Evolutionary conservation across 2,797 vertebrate species (phyloP), one percentile per base, ranked within the genome.

Genomic region (Tiaroga cobitis): DNA sequence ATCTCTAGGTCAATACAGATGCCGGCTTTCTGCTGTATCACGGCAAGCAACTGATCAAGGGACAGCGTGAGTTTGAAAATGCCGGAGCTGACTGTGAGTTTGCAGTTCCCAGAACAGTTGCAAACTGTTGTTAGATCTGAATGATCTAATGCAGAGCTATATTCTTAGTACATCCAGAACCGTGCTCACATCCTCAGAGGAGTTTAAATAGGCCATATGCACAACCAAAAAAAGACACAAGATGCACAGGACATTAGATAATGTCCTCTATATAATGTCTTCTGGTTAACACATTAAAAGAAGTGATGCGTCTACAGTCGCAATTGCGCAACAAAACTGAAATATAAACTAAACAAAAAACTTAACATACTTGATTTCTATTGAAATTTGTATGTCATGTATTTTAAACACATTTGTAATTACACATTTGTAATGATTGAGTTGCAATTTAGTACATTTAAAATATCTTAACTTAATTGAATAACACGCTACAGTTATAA

Each of bases 11-110:
- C 83, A 86, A 68, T 80, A 85, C 63, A 43, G 32, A 85, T 54
- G 84, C 78, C 63, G 18, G 46, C 46, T 83, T 90, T 87, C 79
- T 90, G 89, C 87, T 90, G 89, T 87, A 86, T 90, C 89, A 89
- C 75, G 39, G 63, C 83, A 88, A 73, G 39, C 29, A 59, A 69
- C 84, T 89, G 84, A 86, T 85, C 74, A 77, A 77, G 78, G 32
- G 63, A 86, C 78, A 77, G 65, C 43, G 11, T 81, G 16, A 43
- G 79, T 18, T 18, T 79, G 24, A 77, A 29, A 77, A 54, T 19
- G 8, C 69, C 51, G 32, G 56, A 15, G 77, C 46, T 49, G 39
- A 69, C 29, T 67, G 73, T 43, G 80, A 70, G 65, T 75, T 61
- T 70, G 67, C 63, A 19, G 65, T 49, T 68, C 75, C 67, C 43